Evolutionary conservation across 1,140 invertebrate genomes (phyloP).

Genomic region (Aphelenchoides fujianensis): DNA sequence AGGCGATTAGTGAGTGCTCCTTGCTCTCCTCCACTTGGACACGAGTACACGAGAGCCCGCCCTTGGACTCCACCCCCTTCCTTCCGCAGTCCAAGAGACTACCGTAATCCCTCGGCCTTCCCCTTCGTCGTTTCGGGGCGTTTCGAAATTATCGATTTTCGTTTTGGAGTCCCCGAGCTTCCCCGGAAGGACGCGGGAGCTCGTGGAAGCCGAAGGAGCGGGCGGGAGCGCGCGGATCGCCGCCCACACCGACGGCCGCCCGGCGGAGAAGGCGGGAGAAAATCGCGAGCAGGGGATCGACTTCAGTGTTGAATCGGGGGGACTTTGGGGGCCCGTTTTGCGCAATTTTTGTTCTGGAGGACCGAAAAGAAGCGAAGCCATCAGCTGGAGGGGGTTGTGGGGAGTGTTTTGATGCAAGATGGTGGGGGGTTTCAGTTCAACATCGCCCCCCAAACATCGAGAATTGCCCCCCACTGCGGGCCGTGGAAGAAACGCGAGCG

Average conservation of each 20-base stretch:
- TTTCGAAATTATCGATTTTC: conserved; percentile 6
- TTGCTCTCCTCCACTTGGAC: too few relatives aligned
- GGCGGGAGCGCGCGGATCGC: too few relatives aligned
- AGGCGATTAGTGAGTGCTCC: too few relatives aligned
- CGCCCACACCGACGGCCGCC: not conserved
- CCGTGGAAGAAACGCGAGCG: conserved; percentile 12
- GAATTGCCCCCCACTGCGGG: not conserved
- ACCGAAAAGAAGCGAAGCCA: not conserved
- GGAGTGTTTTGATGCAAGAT: not conserved
- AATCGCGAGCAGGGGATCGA: not conserved
- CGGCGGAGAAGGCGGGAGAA: too few relatives aligned
- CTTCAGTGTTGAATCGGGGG: too few relatives aligned
- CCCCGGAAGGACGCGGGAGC: not conserved
- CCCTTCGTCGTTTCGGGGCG: not conserved
- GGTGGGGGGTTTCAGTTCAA: not conserved
- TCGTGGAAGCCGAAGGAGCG: too few relatives aligned
- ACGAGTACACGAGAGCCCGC: too few relatives aligned
- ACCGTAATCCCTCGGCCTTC: not conserved
- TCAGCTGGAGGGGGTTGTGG: not conserved
- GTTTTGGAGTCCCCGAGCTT: not conserved
- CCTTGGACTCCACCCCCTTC: too few relatives aligned
- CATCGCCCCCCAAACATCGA: not conserved
- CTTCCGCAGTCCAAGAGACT: too few relatives aligned
- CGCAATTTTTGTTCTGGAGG: not conserved
- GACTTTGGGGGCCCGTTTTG: not conserved